Evolutionary conservation across 2,113 vertebrate genomes (phyloP), one percentile per base, ranked within the genome.

Genomic region (Rhabdomys dilectus): DNA sequence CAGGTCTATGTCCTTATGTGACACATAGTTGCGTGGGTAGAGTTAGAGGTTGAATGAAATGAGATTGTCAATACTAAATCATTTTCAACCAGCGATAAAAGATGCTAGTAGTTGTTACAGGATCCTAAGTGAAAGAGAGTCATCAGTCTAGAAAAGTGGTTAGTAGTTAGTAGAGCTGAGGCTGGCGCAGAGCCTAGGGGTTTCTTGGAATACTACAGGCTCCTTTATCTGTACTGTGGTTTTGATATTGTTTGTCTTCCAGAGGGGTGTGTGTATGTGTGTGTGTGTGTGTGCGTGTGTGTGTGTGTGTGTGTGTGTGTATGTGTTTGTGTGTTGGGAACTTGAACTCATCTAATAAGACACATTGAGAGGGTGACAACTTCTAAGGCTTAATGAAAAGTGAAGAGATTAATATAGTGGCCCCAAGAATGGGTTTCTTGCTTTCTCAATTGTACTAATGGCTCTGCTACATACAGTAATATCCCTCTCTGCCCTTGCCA

Each of bases 71-170:
- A 62, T 68, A 84, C 56, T 70, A 60, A 70, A 78, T n/a, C 89
- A 51, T 56, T 70, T 96, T 97, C 66, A 4, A 91, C 36, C 21
- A 58, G 70, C 72, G 4, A 22, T 21, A 96, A 90, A 88, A 84
- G 70, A 53, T 70, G 24, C 70, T 88, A 73, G 56, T 77, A 68
- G 62, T 51, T 86, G 58, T 62, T 48, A 66, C 3, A 90, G 70
- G 66, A 76, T 51, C 62, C 45, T 39, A 89, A 94, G 56, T 66
- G 16, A 82, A 88, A 89, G 73, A 2, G 45, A 70, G 22, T 68
- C 56, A 24, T 39, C 31, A 1, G 5, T 45, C 68, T 93, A 75
- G 39, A 91, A 96, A 93, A 78, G 36, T 58, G 87, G 34, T 36
- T 62, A 89, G 81, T 58, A 89, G 34, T 36, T 62, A 89, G 81